Base-by-base conservation (phyloP, 2,113 vertebrate species). In the Leptobrachium leishanense region DNA sequence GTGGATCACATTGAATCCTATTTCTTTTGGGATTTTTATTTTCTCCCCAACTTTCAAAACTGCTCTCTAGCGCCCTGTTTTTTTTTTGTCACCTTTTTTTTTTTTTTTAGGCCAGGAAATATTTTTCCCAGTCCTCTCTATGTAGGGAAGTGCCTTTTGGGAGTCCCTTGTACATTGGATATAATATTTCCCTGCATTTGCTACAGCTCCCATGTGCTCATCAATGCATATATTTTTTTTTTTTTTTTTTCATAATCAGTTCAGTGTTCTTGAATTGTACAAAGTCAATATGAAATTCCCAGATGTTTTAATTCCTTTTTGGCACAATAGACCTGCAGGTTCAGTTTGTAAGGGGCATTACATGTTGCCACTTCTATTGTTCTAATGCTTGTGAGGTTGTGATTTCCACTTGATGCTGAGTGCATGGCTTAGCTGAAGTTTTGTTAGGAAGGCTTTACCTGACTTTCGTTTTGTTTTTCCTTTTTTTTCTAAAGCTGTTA, bases 261-360 rank as follows among this genome's bases (percentile, higher is more conserved):
- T 87, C 90, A 87, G 88, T 92, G 89, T 93, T 93, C 92, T 87
- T 88, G 86, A 92, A 91, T 88, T 94, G 91, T 92, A 93, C 88
- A 93, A 91, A 94, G 93, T 97, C 95, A 97, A 97, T 91, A 96
- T 96, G 53, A 96, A n/a, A 82, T 86, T 91, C 92, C 64, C 71
- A 43, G 42, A 94, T 93, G 93, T 97, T 98, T 94, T 95, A 94
- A 94, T 94, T 94, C 89, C 85, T 92, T 90, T 85, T 92, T 86
- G 89, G 94, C 93, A 91, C 88, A 89, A 89, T 91, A 91, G 90
- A 90, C 89, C 90, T 88, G 90, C 91, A 92, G 90, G 90, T 91
- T 90, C 89, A 88, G 92, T 95, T 94, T 95, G 91, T 95, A 95
- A 92, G 88, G 90, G 91, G 93, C 91, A 93, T 92, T 92, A 90